Evolutionary conservation across 2,113 vertebrate genomes (phyloP).

Genomic region (Dipodomys ordii): DNA sequence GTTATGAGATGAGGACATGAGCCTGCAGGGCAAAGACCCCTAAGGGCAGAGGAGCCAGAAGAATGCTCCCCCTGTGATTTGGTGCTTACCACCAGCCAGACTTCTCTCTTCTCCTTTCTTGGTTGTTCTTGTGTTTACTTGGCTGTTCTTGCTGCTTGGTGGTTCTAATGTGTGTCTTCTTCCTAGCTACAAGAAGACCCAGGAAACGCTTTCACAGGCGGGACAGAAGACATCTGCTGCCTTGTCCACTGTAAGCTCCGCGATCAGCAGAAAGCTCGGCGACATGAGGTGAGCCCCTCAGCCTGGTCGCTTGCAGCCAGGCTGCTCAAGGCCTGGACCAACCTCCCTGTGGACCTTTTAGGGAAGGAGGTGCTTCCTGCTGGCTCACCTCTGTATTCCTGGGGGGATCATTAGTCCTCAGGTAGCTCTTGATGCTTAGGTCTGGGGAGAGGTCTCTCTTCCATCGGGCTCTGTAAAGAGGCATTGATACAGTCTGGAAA

Average conservation of each 20-base stretch:
- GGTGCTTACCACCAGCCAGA: constrained; percentile 8
- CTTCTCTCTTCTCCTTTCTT: constrained; percentile 2
- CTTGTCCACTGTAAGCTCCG: constrained; percentile 93
- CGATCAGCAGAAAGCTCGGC: constrained; percentile 93
- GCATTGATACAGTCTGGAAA: not conserved
- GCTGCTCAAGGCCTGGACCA: not conserved
- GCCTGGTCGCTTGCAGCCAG: not conserved
- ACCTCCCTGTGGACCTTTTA: not conserved
- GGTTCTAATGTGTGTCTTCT: constrained; percentile 10
- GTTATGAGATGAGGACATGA: not conserved
- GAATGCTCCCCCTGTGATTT: not conserved
- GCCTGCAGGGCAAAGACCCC: not conserved
- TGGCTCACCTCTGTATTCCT: not conserved
- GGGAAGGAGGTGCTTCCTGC: no score
- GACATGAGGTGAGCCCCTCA: constrained; percentile 95
- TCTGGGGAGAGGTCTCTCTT: not conserved
- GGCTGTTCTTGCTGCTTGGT: not conserved
- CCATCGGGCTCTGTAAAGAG: not conserved
- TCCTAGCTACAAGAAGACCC: constrained; percentile 97
- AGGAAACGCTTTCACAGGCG: constrained; percentile 97
- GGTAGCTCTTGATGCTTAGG: not conserved
- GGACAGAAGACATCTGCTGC: constrained; percentile 97
- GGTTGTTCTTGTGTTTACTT: not conserved
- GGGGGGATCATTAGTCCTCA: not conserved
- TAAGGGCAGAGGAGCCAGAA: not conserved